phyloP scores from a whole-genome alignment of 2,797 vertebrate species.

The Cygnus olor region DNA sequence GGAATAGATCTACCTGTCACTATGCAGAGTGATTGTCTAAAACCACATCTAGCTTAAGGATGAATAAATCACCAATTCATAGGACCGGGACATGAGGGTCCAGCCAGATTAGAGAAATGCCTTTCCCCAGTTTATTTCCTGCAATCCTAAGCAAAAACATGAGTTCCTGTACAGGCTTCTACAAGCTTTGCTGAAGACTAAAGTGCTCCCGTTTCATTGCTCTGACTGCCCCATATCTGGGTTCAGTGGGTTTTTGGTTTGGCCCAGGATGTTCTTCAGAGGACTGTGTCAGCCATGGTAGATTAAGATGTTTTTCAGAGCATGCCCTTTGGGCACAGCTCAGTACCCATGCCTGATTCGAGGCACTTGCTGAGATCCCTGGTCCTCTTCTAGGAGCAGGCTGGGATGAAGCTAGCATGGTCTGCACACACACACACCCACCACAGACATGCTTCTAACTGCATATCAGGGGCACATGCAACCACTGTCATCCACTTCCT shows the following conservation, averaged over 20 bases:
- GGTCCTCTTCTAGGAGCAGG: neutral
- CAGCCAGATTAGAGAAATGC: neutral
- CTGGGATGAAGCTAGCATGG: neutral
- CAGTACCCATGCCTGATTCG: neutral
- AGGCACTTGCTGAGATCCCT: neutral
- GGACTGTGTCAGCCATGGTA: neutral
- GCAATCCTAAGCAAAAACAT: neutral
- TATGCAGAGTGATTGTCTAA: neutral
- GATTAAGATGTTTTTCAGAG: neutral
- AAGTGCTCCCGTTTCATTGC: neutral
- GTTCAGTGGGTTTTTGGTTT: neutral
- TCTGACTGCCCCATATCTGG: neutral
- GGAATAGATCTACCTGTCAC: neutral
- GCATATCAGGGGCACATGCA: neutral
- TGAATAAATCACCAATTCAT: neutral
- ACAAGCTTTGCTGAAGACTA: neutral
- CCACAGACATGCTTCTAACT: neutral
- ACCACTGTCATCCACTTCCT: neutral
- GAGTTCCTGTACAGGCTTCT: neutral
- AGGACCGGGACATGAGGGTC: neutral
- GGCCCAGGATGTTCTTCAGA: neutral
- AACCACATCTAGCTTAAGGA: neutral
- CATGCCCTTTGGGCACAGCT: neutral
- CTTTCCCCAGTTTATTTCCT: neutral
- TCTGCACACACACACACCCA: neutral